These are phyloP conservation scores for Hycleus cichorii DNA, from an alignment of 1,140 invertebrate species.

Conservation along the genomic window DNA sequence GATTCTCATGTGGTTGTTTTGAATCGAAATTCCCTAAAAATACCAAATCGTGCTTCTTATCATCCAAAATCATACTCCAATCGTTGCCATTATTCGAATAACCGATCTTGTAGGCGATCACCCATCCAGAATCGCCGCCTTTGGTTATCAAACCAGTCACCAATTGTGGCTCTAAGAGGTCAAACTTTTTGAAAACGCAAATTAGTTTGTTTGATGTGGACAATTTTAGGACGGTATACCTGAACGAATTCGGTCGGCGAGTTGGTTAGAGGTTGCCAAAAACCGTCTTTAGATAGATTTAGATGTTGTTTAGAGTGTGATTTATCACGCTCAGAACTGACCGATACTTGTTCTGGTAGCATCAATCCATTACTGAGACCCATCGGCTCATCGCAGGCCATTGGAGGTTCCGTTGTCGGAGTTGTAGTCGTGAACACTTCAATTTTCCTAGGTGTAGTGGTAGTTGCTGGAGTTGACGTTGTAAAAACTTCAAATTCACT, in stretches of 20 bases:
- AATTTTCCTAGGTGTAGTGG: constrained; percentile 23
- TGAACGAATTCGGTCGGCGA: constrained; percentile 50
- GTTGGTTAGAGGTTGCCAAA: constrained; percentile 54
- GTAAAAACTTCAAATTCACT: constrained; percentile 62
- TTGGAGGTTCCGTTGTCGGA: background rate
- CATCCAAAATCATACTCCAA: constrained; percentile 62
- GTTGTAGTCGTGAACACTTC: background rate
- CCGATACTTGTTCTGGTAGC: constrained; percentile 49
- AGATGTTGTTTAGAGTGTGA: constrained; percentile 40
- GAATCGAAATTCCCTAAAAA: constrained; percentile 63
- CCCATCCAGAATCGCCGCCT: constrained; percentile 62
- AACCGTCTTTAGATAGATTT: constrained; percentile 37
- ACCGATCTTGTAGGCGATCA: constrained; percentile 60
- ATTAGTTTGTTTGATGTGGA: too few species aligned
- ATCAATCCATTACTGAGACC: constrained; percentile 53
- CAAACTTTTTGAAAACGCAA: constrained; percentile 50
- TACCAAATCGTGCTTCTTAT: constrained; percentile 45
- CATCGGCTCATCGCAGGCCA: constrained; percentile 53
- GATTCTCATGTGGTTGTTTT: constrained; percentile 48
- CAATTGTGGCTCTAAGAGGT: constrained; percentile 65
- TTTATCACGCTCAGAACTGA: constrained; percentile 32
- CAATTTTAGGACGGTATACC: too few species aligned
- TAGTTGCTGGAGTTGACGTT: constrained; percentile 45
- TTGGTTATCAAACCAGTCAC: constrained; percentile 71
- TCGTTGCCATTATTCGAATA: constrained; percentile 63